phyloP scores from a whole-genome alignment of 2,797 vertebrate species.

The Sphaeramia orbicularis region DNA sequence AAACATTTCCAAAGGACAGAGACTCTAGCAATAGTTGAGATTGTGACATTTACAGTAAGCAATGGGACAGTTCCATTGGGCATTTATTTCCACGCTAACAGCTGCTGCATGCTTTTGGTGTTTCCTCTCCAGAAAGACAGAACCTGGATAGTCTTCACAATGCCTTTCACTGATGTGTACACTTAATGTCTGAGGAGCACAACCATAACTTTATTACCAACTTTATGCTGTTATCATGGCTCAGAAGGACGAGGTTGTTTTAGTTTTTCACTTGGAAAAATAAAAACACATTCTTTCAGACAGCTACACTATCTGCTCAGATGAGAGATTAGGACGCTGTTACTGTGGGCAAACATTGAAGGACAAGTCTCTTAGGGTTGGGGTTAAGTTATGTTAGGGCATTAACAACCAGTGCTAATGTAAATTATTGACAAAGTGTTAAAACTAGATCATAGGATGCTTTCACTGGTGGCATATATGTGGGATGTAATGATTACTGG shows the following conservation, averaged over 20 bases:
- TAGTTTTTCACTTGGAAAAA: neutral
- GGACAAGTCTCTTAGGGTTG: too few species aligned
- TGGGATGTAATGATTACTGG: too few species aligned
- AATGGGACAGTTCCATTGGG: slow-evolving; percentile 7
- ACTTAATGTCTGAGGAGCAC: neutral
- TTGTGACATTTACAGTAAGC: slow-evolving; percentile 20
- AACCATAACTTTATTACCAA: neutral
- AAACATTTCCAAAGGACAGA: neutral
- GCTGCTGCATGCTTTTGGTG: slow-evolving; percentile 33
- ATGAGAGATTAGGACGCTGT: neutral
- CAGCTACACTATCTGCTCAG: too few species aligned
- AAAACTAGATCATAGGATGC: too few species aligned
- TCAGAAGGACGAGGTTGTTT: neutral
- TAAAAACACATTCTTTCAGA: neutral
- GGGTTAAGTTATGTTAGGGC: too few species aligned
- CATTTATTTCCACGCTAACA: slow-evolving; percentile 1
- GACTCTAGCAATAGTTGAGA: neutral
- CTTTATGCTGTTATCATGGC: too few species aligned
- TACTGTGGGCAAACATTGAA: neutral
- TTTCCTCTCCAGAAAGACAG: neutral
- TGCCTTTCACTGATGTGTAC: neutral
- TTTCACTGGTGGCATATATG: too few species aligned
- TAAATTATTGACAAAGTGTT: too few species aligned
- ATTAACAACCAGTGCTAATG: too few species aligned
- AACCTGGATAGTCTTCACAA: neutral